Percentiles rank a stretch among this genome's conserved stretches.
phyloP scores from a whole-genome alignment of 2,797 vertebrate genomes.

The Eleutherodactylus coqui region DNA sequence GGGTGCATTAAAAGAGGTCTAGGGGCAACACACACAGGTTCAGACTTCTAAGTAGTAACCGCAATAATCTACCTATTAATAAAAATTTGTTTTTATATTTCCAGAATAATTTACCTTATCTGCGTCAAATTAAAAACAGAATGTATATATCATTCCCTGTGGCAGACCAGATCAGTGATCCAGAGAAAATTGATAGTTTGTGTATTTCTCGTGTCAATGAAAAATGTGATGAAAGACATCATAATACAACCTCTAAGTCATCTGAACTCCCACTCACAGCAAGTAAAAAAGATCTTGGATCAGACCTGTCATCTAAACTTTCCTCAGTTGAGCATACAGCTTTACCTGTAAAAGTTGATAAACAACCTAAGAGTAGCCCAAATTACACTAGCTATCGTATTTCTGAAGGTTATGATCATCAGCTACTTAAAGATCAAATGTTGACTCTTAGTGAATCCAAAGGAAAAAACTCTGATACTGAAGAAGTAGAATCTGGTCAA shows the following conservation, averaged over 20 bases:
- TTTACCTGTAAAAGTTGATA: conserved; percentile 60
- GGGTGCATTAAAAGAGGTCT: no score
- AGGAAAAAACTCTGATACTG: conserved; percentile 64
- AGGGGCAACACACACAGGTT: not conserved
- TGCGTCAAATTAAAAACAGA: not conserved
- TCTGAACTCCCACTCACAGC: not conserved
- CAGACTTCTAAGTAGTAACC: not conserved
- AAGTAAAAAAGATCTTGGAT: not conserved
- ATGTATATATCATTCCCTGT: not conserved
- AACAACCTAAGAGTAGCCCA: not conserved
- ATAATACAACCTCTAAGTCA: not conserved
- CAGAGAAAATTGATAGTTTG: not conserved
- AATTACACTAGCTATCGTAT: not conserved
- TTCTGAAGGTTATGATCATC: not conserved
- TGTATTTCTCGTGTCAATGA: not conserved
- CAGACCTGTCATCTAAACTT: conserved; percentile 20
- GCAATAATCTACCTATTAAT: not conserved
- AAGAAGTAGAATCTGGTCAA: conserved; percentile 62
- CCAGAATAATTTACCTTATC: not conserved
- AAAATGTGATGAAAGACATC: no score
- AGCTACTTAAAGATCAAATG: not conserved
- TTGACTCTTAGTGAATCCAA: not conserved
- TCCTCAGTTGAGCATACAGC: conserved; percentile 45
- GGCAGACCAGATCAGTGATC: not conserved
- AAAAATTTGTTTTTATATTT: not conserved